These are phyloP conservation scores for Cydia fagiglandana DNA, from an alignment of 1,140 invertebrate genomes.

Conservation along the genomic window DNA sequence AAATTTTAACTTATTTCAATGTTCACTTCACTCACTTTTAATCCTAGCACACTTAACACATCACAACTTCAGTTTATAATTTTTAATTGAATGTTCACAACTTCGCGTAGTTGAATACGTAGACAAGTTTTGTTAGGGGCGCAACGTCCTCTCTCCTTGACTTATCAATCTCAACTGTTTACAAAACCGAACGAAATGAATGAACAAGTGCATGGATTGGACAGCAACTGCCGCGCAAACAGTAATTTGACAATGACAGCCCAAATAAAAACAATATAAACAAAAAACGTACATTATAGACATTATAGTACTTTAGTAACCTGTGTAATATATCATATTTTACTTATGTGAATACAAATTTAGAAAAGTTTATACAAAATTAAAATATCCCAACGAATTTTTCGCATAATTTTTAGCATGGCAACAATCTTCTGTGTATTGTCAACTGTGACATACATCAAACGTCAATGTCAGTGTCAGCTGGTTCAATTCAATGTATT, in stretches of 20 bases:
- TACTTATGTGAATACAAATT: too few species aligned
- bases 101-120: conserved; percentile 26
- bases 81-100: conserved; percentile 9
- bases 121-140: conserved; percentile 11
- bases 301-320: too few species aligned
- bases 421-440: background rate
- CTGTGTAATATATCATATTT: too few species aligned
- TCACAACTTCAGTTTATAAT: background rate
- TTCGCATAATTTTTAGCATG: too few species aligned
- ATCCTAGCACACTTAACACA: background rate
- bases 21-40: conserved; percentile 20
- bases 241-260: conserved; percentile 9
- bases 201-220: background rate
- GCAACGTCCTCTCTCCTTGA: background rate
- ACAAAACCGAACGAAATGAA: conserved; percentile 19
- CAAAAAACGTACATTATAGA: background rate
- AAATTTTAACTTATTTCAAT: background rate
- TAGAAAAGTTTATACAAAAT: too few species aligned
- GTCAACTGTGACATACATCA: background rate
- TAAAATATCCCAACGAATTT: too few species aligned
- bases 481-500: background rate
- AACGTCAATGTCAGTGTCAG: conserved; percentile 16
- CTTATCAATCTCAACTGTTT: conserved; percentile 29
- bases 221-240: conserved; percentile 17
- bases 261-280: background rate